Percentiles rank a stretch among this genome's conserved stretches.
These are phyloP conservation scores for Chloropsis hardwickii DNA, from an alignment of 2,113 vertebrate genomes.

Conservation along the genomic window DNA sequence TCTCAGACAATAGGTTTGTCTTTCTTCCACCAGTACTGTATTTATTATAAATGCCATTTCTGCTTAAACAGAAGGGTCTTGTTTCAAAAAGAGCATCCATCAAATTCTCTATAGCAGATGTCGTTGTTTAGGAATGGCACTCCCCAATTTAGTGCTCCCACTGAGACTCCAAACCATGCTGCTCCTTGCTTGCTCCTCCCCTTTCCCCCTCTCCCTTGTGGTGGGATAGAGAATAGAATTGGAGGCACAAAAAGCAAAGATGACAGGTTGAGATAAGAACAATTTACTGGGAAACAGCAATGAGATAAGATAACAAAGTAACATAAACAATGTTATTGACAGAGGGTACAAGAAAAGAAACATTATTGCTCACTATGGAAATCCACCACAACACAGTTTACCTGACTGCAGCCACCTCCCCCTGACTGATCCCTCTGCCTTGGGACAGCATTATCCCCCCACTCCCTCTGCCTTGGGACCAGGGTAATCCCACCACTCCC, in stretches of 20 bases:
- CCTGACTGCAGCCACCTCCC: rapidly evolving
- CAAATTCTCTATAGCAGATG: background rate
- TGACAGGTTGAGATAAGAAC: background rate
- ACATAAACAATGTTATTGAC: background rate
- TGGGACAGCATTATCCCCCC: background rate
- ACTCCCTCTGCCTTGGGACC: background rate
- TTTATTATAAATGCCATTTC: conserved; percentile 18
- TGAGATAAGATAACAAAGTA: background rate
- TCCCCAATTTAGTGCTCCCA: background rate
- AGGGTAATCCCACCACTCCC: too few species aligned
- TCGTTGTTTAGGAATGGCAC: background rate
- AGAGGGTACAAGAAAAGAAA: background rate
- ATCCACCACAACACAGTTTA: background rate
- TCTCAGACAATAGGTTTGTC: conserved; percentile 38
- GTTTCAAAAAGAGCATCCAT: background rate
- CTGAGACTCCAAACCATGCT: background rate
- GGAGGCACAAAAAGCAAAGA: background rate
- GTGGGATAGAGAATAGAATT: background rate
- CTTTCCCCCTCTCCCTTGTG: background rate
- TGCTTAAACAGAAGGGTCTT: conserved; percentile 6
- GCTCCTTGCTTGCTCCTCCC: background rate
- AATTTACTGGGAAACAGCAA: background rate
- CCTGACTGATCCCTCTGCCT: background rate
- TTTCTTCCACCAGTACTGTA: conserved; percentile 17
- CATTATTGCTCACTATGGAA: background rate